A percentile compares a stretch with the other conserved stretches of the same genome.
Conservation (phyloP, 2,797 vertebrate species). For the Tympanoctomys barrerae region DNA sequence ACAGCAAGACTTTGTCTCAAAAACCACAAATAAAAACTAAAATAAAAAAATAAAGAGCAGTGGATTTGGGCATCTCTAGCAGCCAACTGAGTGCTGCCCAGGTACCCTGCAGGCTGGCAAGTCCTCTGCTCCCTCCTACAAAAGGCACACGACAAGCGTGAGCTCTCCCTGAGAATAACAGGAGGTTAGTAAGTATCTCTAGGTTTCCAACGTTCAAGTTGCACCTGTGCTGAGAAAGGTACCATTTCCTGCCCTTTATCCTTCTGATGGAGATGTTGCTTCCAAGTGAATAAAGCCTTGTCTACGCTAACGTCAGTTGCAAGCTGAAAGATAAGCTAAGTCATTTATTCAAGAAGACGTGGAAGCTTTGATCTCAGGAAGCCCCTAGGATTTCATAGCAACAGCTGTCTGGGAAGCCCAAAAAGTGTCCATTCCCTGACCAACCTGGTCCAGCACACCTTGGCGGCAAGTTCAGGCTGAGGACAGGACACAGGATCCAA, state of each 20-base stretch:
- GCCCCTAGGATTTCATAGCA: conserved; percentile 73
- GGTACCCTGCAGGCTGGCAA: neutral
- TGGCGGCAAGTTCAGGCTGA: neutral
- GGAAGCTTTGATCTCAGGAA: conserved; percentile 59
- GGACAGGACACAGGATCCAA: neutral
- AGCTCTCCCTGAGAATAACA: conserved; percentile 2
- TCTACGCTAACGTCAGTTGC: conserved; percentile 64
- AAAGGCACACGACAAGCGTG: neutral
- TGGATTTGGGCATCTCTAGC: neutral
- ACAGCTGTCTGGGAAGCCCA: neutral
- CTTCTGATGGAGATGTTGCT: conserved; percentile 41
- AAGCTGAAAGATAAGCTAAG: conserved; percentile 64
- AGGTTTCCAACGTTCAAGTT: conserved; percentile 33
- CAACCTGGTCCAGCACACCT: neutral
- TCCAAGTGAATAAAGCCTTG: conserved; percentile 46
- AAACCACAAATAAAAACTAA: neutral
- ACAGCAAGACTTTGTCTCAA: neutral
- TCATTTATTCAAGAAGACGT: conserved; percentile 65
- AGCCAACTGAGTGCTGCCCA: neutral
- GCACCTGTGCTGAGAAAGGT: conserved; percentile 46
- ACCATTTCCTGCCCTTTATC: conserved; percentile 28
- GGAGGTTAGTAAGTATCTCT: conserved; percentile 28
- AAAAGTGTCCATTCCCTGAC: neutral
- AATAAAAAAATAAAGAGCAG: neutral
- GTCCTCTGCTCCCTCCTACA: conserved; percentile 49